Base-by-base conservation (phyloP, 2,797 vertebrate genomes). In the Hirundo rustica region DNA sequence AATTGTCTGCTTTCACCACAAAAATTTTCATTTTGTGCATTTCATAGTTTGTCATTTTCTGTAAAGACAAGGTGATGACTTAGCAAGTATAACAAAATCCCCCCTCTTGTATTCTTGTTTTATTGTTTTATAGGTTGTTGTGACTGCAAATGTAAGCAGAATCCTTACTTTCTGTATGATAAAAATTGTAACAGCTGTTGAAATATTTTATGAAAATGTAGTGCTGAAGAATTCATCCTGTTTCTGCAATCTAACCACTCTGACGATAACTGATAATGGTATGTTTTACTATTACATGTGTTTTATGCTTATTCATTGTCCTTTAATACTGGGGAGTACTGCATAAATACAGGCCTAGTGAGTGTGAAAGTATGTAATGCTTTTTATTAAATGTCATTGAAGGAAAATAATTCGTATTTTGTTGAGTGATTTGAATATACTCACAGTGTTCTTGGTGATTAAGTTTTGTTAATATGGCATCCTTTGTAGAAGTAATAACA, bases 131-230 rank as follows among this genome's bases (percentile, higher is more conserved):
- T 82, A 96, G 96, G 90, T 96, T 82, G 26, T 67, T 64, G 80
- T 96, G 83, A 17, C 83, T 73, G 15, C 96, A 88, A 90, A 25
- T 47, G 36, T n/a, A 93, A 82, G 10, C 62, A 95, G 51, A 92
- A 21, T 23, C 20, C 10, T 91, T 96, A 95, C 92, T 1, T 94
- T 87, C 81, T 98, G 98, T 40, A 11, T 68, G 68, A 95, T 98
- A 92, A 97, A 80, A 97, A 95, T 97, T 21, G 18, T 75, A 38
- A 95, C 93, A 75, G 93, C 93, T 2, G 67, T 92, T 61, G 90
- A 94, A 89, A 72, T 78, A 62, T 95, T 98, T 94, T 98, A 97
- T 93, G 88, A 91, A 76, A 95, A 85, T 1, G 64, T 85, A 62
- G 74, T 85, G 22, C 81, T 71, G 60, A 38, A 61, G 36, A 92